A percentile compares a stretch with the other conserved stretches of the same genome.
Conservation (phyloP, 2,888 invertebrate genomes). For the Laspeyria flexula region DNA sequence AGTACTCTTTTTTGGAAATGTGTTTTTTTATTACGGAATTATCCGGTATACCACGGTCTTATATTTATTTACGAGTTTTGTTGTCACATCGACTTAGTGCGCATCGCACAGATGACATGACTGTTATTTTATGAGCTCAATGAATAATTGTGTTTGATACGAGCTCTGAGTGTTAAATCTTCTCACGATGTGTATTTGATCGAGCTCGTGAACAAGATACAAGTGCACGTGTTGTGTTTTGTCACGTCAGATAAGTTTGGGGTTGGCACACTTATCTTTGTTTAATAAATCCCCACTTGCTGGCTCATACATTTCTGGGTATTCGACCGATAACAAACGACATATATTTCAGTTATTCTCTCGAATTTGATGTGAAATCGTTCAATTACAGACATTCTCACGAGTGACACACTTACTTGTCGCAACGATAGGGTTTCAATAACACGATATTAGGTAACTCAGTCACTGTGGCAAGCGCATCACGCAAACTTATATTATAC, state of each 20-base stretch:
- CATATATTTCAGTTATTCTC: constrained; percentile 14
- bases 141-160: too few species aligned
- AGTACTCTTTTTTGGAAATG: too few species aligned
- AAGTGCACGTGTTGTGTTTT: neutral
- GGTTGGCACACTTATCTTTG: neutral
- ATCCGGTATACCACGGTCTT: too few species aligned
- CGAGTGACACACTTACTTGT: constrained; percentile 58
- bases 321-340: constrained; percentile 6
- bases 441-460: constrained; percentile 63
- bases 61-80: too few species aligned
- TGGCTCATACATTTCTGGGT: constrained; percentile 5
- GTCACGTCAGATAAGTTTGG: neutral
- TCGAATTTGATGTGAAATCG: constrained; percentile 22
- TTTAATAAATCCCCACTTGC: constrained; percentile 2
- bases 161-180: neutral
- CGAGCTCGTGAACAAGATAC: neutral
- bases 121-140: too few species aligned
- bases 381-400: constrained; percentile 27
- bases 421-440: constrained; percentile 57
- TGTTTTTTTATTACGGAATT: too few species aligned
- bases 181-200: neutral
- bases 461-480: constrained; percentile 60
- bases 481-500: constrained; percentile 9
- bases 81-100: too few species aligned
- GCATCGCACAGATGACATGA: too few species aligned